Conservation (phyloP, 2,797 vertebrate species). For the Lagocephalus sceleratus region DNA sequence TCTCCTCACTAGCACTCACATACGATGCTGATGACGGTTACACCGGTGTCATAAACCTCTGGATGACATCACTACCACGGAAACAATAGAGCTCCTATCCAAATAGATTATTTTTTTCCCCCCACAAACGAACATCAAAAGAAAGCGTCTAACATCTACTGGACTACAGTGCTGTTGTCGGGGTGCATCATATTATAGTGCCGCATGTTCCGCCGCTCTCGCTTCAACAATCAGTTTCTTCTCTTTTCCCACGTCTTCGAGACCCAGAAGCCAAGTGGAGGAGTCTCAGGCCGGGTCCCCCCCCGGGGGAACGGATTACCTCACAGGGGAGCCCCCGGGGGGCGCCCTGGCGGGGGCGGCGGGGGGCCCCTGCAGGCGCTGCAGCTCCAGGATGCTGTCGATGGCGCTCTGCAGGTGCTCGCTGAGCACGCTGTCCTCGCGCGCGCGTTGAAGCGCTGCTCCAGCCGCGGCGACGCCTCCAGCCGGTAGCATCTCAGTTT, state of each 20-base stretch:
- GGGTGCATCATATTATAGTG: conserved; percentile 62
- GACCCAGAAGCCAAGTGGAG: not conserved
- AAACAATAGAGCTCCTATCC: conserved; percentile 72
- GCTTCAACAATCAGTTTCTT: conserved; percentile 36
- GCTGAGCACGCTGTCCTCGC: conserved; percentile 76
- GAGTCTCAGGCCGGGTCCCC: conserved; percentile 14
- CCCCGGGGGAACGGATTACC: conserved; percentile 21
- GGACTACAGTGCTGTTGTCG: conserved; percentile 64
- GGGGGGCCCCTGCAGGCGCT: conserved; percentile 76
- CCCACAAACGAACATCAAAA: conserved; percentile 68
- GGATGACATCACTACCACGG: conserved; percentile 68
- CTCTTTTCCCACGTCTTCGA: not conserved
- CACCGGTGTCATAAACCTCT: conserved; percentile 66
- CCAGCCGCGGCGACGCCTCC: conserved; percentile 46
- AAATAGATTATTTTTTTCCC: conserved; percentile 54
- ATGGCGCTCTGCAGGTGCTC: conserved; percentile 84
- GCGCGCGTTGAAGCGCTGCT: conserved; percentile 48
- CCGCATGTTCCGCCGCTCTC: conserved; percentile 32
- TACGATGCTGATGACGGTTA: conserved; percentile 73
- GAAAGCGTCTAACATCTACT: conserved; percentile 69
- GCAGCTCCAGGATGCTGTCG: conserved; percentile 83
- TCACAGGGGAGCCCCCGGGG: conserved; percentile 70
- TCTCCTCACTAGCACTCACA: conserved; percentile 71
- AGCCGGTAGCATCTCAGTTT: conserved; percentile 68
- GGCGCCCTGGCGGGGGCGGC: conserved; percentile 53